Base-by-base conservation (phyloP, 2,888 invertebrate species). In the Orthosia cruda region DNA sequence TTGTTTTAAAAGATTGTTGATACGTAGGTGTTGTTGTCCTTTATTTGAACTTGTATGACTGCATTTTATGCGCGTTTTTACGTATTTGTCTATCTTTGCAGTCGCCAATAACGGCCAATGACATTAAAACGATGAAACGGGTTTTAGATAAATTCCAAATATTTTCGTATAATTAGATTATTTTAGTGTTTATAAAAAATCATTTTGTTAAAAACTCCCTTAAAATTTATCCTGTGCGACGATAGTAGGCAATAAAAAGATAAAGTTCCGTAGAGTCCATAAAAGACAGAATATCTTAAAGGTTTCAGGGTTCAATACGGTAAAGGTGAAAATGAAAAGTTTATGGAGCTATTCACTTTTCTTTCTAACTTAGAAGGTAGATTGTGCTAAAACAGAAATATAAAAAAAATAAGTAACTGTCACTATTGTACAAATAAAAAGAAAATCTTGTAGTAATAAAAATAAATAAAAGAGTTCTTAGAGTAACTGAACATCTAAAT, bases 171-270 rank as follows among this genome's bases (percentile, higher is more conserved):
- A 52, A 57, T 11, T 13, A 5, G n/a, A n/a, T n/a, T n/a, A 50
- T 61, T 65, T 23, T n/a, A 61, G 54, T 47, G 54, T 23, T n/a
- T 61, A 32, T 23, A 40, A 5, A 61, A 61, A 54, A 23, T 23
- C 0, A 4, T 61, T 70, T 63, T n/a, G n/a, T 55, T 59, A 67
- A 69, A 71, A 71, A 59, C 18, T 57, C 52, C 61, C 40, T 54
- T 20, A 49, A 73, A 78, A 68, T 65, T 61, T 63, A 79, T 64
- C 52, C 40, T 20, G n/a, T 71, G 32, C 15, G 54, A 15, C 45
- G n/a, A 66, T 52, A 66, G 72, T 58, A 58, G n/a, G 57, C 67
- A 73, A 84, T 84, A 84, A 81, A 84, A 75, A 58, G 15, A 72
- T 71, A 75, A 66, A 66, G 49, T 62, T 26, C 45, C 45, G 62